Evolutionary conservation across 2,113 vertebrate genomes (phyloP).

Genomic region (Columba janthina): DNA sequence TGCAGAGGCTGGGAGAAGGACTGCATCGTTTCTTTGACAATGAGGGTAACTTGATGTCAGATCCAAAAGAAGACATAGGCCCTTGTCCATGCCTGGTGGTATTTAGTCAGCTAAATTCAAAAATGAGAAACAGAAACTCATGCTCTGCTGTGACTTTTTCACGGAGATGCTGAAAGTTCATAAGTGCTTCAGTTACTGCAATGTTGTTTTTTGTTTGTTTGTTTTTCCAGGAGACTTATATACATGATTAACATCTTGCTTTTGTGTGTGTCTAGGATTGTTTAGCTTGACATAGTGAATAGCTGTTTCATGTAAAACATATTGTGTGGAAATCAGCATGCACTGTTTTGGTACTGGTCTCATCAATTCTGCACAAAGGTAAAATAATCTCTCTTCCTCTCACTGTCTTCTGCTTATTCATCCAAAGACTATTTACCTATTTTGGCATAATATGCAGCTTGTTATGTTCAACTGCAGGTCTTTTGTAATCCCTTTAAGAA

Average conservation of each 20-base stretch:
- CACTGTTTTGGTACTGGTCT: not conserved
- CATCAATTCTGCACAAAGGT: not conserved
- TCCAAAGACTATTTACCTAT: not conserved
- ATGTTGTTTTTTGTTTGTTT: not conserved
- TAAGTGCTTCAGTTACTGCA: not conserved
- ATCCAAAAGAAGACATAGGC: not conserved
- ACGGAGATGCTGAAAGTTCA: not conserved
- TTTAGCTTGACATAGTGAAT: not conserved
- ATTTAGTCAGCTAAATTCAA: not conserved
- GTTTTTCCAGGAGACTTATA: not conserved
- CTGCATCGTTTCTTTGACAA: not conserved
- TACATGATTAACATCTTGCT: not conserved
- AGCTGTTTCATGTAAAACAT: not conserved
- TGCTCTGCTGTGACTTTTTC: not conserved
- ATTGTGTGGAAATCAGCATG: not conserved
- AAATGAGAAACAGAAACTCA: not conserved
- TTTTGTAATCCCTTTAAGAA: not conserved
- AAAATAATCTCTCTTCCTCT: not conserved
- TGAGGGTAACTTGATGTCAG: not conserved
- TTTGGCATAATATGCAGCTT: not conserved
- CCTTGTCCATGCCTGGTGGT: not conserved
- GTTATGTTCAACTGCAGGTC: not conserved
- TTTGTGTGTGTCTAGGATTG: not conserved
- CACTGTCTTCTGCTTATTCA: not conserved
- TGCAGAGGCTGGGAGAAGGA: not conserved